Base-by-base conservation (phyloP, 2,888 invertebrate species). In the Papilio gigon region DNA sequence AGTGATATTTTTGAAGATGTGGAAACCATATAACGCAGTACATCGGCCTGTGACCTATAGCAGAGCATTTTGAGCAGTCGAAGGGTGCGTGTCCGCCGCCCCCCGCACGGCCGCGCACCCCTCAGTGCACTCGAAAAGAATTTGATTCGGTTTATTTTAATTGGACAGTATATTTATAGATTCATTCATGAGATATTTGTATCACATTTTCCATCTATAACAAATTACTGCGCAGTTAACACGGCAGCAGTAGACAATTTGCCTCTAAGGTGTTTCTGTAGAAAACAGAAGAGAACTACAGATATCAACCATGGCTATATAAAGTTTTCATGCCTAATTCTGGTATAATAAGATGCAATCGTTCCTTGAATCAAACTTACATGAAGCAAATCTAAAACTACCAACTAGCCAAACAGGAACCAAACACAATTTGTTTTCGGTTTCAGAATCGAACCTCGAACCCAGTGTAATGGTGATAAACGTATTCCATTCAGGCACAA, bases 131-230 rank as follows among this genome's bases (percentile, higher is more conserved):
- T 50, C 50, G 25, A 20, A 12, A 25, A 50, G 25, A 53, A 53
- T 53, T 53, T 53, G n/a, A 53, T 53, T 27, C 25, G 25, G 22
- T n/a, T 27, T 53, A 27, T 50, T 53, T 14, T 53, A 53, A 53
- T 53, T 53, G 27, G 14, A 53, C 27, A 27, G 27, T 53, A 53
- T 27, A 53, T 27, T 53, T 53, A 53, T 25, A 53, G 50, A 25
- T 53, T 27, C 50, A 53, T 53, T 53, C 27, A 53, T n/a, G 27
- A 5, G 2, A 22, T 47, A 22, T n/a, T 27, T 53, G 14, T 53
- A 27, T 53, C 6, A n/a, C 2, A n/a, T 50, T 50, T 53, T 14
- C 11, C 14, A 53, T n/a, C 6, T 27, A 27, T 5, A 27, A 47
- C 25, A 5, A 12, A 11, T 25, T 12, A 11, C 4, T 44, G 42